Evolutionary conservation across 2,888 invertebrate genomes (phyloP).

Genomic region (Camptogramma bilineatum): DNA sequence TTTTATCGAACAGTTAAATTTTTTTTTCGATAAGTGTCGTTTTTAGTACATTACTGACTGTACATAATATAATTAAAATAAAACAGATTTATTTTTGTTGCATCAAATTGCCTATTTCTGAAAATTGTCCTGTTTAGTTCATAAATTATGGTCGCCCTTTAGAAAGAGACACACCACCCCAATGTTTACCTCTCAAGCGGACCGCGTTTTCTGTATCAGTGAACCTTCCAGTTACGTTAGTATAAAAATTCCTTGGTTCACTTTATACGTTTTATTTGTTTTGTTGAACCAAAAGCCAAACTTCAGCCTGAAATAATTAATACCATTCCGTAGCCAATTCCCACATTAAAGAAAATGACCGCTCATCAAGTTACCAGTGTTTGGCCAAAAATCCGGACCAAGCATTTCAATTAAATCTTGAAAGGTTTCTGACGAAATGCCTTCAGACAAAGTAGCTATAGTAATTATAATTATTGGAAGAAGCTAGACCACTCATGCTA

Average conservation of each 20-base stretch:
- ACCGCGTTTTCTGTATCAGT: too few relatives aligned
- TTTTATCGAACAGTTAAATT: too few relatives aligned
- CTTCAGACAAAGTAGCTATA: slow-evolving; percentile 39
- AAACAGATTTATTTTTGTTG: too few relatives aligned
- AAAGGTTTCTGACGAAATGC: slow-evolving; percentile 65
- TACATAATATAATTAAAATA: too few relatives aligned
- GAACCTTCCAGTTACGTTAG: too few relatives aligned
- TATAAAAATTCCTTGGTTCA: slow-evolving; percentile 34
- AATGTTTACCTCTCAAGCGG: too few relatives aligned
- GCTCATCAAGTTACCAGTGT: slow-evolving; percentile 46
- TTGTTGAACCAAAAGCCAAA: slow-evolving; percentile 9
- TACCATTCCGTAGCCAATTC: slow-evolving; percentile 24
- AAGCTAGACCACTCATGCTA: slow-evolving; percentile 21
- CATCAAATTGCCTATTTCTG: too few relatives aligned
- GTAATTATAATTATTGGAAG: slow-evolving; percentile 18
- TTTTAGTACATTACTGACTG: too few relatives aligned
- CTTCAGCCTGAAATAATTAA: slow-evolving; percentile 28
- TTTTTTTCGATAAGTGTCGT: too few relatives aligned
- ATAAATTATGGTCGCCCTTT: too few relatives aligned
- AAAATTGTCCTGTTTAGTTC: too few relatives aligned
- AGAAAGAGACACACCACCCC: too few relatives aligned
- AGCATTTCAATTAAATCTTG: slow-evolving; percentile 73
- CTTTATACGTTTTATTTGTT: slow-evolving; percentile 31
- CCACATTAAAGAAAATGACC: slow-evolving; percentile 45
- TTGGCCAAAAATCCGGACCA: slow-evolving; percentile 61